Percentiles rank a stretch among this genome's conserved stretches.
Conservation (phyloP, 2,113 vertebrate genomes). For the Tenebrosternarchus preto region DNA sequence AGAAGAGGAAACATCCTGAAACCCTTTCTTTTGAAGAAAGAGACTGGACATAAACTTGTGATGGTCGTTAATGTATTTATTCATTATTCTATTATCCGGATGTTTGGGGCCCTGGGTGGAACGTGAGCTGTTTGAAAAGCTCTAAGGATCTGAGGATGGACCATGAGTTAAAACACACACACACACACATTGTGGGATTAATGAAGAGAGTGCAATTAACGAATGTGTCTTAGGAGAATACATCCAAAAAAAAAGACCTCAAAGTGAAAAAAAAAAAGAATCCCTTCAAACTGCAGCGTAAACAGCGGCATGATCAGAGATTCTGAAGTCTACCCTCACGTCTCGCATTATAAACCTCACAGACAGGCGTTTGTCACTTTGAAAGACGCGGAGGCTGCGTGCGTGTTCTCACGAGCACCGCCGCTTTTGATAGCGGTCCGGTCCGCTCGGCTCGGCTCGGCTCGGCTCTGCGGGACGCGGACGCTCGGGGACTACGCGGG, state of each 20-base stretch:
- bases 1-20: constrained; percentile 61
- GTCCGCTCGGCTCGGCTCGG: constrained; percentile 23
- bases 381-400: constrained; percentile 59
- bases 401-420: constrained; percentile 58
- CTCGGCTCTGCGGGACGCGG: background rate
- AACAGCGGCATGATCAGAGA: constrained; percentile 71
- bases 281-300: constrained; percentile 72
- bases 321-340: constrained; percentile 67
- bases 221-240: constrained; percentile 71
- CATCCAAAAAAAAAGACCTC: constrained; percentile 74
- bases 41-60: constrained; percentile 71
- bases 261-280: constrained; percentile 70
- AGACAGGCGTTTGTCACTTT: constrained; percentile 72
- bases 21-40: constrained; percentile 66
- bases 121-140: constrained; percentile 52
- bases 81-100: constrained; percentile 77
- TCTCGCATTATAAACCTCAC: constrained; percentile 67
- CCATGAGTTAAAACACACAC: constrained; percentile 71
- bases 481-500: background rate
- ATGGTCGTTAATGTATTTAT: constrained; percentile 74
- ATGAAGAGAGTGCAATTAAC: constrained; percentile 76
- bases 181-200: constrained; percentile 59
- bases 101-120: constrained; percentile 54
- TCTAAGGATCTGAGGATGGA: constrained; percentile 64
- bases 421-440: constrained; percentile 56